A percentile compares a stretch with the other conserved stretches of the same genome.
phyloP scores from a whole-genome alignment of 2,113 vertebrate genomes.

The Cyrtonyx montezumae region DNA sequence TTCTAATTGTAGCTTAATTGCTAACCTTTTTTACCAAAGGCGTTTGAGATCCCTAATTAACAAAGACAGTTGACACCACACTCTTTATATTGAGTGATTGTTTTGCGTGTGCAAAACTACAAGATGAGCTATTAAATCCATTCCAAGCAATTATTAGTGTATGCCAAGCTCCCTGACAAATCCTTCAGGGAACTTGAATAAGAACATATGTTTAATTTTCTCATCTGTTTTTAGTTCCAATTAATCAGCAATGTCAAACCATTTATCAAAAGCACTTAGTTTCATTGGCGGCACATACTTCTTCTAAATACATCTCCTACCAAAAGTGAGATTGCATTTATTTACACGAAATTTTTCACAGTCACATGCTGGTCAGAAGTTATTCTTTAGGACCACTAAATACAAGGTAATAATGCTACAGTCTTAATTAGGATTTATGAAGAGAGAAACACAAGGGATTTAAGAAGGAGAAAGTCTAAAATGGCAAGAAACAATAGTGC shows the following conservation, averaged over 20 bases:
- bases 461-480: constrained; percentile 23
- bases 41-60: neutral
- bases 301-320: neutral
- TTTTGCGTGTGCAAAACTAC: constrained; percentile 24
- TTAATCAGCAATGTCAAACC: constrained; percentile 32
- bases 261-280: neutral
- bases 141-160: constrained; percentile 14
- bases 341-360: neutral
- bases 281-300: neutral
- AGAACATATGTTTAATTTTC: constrained; percentile 51
- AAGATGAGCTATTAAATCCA: constrained; percentile 25
- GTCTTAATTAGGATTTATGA: constrained; percentile 27
- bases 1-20: constrained; percentile 50
- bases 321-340: constrained; percentile 11
- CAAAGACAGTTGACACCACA: neutral
- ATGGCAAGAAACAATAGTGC: neutral
- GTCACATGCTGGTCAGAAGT: neutral
- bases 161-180: constrained; percentile 9
- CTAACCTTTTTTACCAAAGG: neutral
- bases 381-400: constrained; percentile 20
- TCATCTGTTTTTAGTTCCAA: constrained; percentile 59
- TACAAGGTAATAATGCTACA: neutral
- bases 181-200: constrained; percentile 34
- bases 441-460: constrained; percentile 23
- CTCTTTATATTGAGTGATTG: constrained; percentile 46